These are phyloP conservation scores for Pteropus rufus DNA, from an alignment of 2,797 vertebrate genomes.

Conservation along the genomic window DNA sequence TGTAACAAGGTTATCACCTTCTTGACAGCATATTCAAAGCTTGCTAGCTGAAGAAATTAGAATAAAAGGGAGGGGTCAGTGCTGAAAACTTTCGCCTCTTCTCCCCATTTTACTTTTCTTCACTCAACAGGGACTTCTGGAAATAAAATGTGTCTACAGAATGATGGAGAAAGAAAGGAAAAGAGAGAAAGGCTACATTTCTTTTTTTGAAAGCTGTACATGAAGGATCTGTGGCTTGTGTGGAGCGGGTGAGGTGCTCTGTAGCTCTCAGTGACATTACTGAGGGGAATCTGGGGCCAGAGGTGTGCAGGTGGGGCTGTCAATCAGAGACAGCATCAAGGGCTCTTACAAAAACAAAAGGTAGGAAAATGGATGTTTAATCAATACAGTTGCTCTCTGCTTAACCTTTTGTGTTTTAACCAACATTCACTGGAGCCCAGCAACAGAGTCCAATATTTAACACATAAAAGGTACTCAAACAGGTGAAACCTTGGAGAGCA, in stretches of 20 bases:
- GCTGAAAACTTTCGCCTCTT: conserved; percentile 29
- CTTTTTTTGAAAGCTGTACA: conserved; percentile 63
- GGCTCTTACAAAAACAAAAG: conserved; percentile 68
- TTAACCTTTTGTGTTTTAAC: conserved; percentile 77
- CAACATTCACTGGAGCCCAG: conserved; percentile 60
- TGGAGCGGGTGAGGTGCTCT: conserved; percentile 11
- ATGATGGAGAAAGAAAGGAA: conserved; percentile 5
- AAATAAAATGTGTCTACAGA: conserved; percentile 45
- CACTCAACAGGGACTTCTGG: conserved; percentile 59
- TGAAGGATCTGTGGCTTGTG: conserved; percentile 49
- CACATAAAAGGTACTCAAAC: conserved; percentile 68
- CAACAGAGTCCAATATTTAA: conserved; percentile 65
- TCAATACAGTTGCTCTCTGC: conserved; percentile 74
- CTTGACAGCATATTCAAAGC: conserved; percentile 66
- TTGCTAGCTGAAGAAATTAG: conserved; percentile 10
- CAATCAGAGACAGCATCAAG: conserved; percentile 69
- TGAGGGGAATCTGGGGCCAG: conserved; percentile 50
- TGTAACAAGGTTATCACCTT: conserved; percentile 72
- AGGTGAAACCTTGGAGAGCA: conserved; percentile 58
- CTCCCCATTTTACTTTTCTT: conserved; percentile 42
- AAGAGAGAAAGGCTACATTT: conserved; percentile 57
- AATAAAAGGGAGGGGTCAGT: conserved; percentile 48
- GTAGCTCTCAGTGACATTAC: conserved; percentile 59
- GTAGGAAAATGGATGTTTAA: conserved; percentile 78
- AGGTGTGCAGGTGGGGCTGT: conserved; percentile 54